Evolutionary conservation across 2,113 vertebrate species (phyloP).

Genomic region (Triplophysa dalaica): DNA sequence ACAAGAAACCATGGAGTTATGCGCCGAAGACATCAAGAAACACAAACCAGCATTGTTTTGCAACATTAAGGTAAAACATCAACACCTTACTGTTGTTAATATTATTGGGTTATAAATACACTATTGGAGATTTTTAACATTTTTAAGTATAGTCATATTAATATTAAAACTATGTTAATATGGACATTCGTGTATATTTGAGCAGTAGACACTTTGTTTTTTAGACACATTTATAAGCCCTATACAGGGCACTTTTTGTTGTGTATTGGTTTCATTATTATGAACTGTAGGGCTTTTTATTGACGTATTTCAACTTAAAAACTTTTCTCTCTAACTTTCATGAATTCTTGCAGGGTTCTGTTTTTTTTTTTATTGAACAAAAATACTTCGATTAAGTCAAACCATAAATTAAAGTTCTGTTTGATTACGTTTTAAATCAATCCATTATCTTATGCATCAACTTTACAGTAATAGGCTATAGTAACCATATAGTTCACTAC

Average conservation of each 20-base stretch:
- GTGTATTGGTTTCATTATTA: conserved; percentile 8
- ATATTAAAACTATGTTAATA: background rate
- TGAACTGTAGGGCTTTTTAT: background rate
- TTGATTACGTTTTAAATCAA: background rate
- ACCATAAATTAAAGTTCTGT: background rate
- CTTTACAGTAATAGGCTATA: too few species aligned
- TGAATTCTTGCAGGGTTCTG: background rate
- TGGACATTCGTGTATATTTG: background rate
- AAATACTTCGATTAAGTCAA: background rate
- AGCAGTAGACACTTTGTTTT: background rate
- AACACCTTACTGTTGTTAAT: background rate
- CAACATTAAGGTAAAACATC: conserved; percentile 71
- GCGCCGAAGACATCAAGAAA: conserved; percentile 54
- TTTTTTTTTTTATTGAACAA: background rate
- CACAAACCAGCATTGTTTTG: conserved; percentile 36
- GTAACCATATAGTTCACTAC: too few species aligned
- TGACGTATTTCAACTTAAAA: background rate
- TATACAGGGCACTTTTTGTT: background rate
- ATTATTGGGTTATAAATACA: background rate
- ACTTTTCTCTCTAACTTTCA: background rate
- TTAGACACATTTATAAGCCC: background rate
- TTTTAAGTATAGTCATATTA: background rate
- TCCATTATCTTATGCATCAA: too few species aligned
- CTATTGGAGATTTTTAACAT: background rate
- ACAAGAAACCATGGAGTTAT: conserved; percentile 58